Evolutionary conservation across 2,797 vertebrate genomes (phyloP), one percentile per base, ranked within the genome.

Genomic region (Erpetoichthys calabaricus): DNA sequence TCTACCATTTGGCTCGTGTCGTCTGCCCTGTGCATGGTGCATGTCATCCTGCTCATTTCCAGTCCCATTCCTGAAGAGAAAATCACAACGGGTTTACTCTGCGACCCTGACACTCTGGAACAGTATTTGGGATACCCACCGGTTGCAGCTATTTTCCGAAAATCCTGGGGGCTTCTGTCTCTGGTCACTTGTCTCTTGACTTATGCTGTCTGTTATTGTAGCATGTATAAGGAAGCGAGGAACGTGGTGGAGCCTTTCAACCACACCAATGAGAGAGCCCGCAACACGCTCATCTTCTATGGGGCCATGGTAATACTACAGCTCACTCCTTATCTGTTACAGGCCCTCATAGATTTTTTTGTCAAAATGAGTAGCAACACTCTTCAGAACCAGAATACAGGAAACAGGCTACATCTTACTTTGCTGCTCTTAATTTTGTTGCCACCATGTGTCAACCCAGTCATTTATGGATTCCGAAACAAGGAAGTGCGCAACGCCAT

Each of bases 61-160:
- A 65, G 63, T 4, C 41, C 1, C 2, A 42, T 51, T 3, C 44
- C 3, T 3, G n/a, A 5, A 4, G 61, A 51, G 0, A 8, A 1
- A 3, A 44, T 45, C 51, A 74, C 64, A 3, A 45, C 42, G 1
- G 76, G 75, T 42, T 60, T 82, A 1, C 43, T 80, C 4, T 78
- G 77, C 41, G 75, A 81, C 47, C 74, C 74, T 10, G 74, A 81
- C 69, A 68, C 58, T 0, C 4, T 81, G 50, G 77, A 82, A 56
- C 58, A 65, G 56, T 63, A 71, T 45, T 53, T 79, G 70, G 71
- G 77, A 0, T 80, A 68, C 57, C 76, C 77, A 1, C 62, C 71
- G 1, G 55, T 59, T 4, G 2, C 56, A 1, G 71, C 68, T 0
- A 5, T 74, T 5, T 72, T 71, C 47, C 65, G 73, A 1, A 80